Percentiles rank a stretch among this genome's conserved stretches.
These are phyloP conservation scores for Stegana nigrithorax DNA, from an alignment of 2,888 invertebrate species.

Conservation along the genomic window DNA sequence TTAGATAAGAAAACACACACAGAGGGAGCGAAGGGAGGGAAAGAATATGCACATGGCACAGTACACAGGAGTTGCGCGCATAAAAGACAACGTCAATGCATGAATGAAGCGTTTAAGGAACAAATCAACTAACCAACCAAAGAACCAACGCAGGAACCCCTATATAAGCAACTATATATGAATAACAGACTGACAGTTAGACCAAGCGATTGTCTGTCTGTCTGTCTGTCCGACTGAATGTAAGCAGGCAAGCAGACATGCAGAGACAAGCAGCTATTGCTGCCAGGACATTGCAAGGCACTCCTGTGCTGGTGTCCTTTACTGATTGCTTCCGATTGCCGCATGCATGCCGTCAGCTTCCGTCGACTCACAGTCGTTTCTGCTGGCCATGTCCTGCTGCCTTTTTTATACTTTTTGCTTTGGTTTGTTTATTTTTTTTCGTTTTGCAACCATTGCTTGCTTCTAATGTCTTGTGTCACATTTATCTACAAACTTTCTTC, in stretches of 20 bases:
- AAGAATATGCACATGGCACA: not conserved
- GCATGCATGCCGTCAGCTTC: not conserved
- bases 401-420: slow-evolving; percentile 50
- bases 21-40: not conserved
- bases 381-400: slow-evolving; percentile 18
- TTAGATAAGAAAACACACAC: slow-evolving; percentile 49
- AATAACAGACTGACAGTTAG: slow-evolving; percentile 35
- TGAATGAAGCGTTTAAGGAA: slow-evolving; percentile 15
- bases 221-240: slow-evolving; percentile 13
- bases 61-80: slow-evolving; percentile 7
- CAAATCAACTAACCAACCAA: slow-evolving; percentile 2
- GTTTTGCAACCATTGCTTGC: too few relatives aligned
- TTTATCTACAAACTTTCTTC: slow-evolving; percentile 58
- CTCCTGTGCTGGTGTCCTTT: slow-evolving; percentile 57
- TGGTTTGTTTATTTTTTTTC: too few relatives aligned
- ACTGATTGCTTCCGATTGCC: slow-evolving; percentile 62
- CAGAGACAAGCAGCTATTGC: slow-evolving; percentile 12
- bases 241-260: slow-evolving; percentile 33
- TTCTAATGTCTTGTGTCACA: slow-evolving; percentile 59
- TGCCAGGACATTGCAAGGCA: slow-evolving; percentile 49
- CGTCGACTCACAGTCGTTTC: slow-evolving; percentile 14
- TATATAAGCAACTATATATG: slow-evolving; percentile 27
- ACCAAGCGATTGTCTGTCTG: slow-evolving; percentile 18
- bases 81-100: not conserved
- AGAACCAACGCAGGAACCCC: slow-evolving; percentile 31